Conservation (phyloP, 2,888 invertebrate genomes). For the Falcaria lacertinaria region DNA sequence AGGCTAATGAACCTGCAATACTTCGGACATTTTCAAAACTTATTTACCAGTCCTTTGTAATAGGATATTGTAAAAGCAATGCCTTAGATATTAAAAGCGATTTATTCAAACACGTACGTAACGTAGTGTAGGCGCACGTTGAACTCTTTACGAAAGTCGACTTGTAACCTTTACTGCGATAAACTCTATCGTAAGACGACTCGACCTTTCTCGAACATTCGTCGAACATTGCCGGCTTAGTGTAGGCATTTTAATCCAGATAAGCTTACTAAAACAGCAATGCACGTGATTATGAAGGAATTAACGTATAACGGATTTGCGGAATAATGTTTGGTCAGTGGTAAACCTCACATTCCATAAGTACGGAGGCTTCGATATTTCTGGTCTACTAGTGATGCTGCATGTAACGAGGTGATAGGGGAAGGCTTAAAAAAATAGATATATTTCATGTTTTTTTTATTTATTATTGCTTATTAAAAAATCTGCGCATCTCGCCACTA, state of each 20-base stretch:
- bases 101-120: background rate
- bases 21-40: too few relatives aligned
- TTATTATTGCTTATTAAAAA: too few relatives aligned
- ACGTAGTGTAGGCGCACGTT: constrained; percentile 47
- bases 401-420: background rate
- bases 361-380: background rate
- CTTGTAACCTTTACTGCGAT: constrained; percentile 20
- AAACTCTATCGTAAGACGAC: background rate
- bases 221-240: constrained; percentile 18
- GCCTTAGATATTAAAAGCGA: background rate
- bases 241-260: background rate
- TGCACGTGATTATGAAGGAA: background rate
- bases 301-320: constrained; percentile 18
- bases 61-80: background rate
- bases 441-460: too few relatives aligned
- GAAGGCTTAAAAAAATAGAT: too few relatives aligned
- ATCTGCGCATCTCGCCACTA: too few relatives aligned
- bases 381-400: background rate
- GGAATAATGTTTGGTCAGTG: constrained; percentile 23
- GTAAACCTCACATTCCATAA: constrained; percentile 31
- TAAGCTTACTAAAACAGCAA: background rate
- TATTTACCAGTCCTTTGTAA: too few relatives aligned
- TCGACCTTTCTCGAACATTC: background rate
- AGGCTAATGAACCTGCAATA: too few relatives aligned
- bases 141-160: constrained; percentile 67